Base-by-base conservation (phyloP, 2,888 invertebrate genomes). In the Yponomeuta cagnagella region DNA sequence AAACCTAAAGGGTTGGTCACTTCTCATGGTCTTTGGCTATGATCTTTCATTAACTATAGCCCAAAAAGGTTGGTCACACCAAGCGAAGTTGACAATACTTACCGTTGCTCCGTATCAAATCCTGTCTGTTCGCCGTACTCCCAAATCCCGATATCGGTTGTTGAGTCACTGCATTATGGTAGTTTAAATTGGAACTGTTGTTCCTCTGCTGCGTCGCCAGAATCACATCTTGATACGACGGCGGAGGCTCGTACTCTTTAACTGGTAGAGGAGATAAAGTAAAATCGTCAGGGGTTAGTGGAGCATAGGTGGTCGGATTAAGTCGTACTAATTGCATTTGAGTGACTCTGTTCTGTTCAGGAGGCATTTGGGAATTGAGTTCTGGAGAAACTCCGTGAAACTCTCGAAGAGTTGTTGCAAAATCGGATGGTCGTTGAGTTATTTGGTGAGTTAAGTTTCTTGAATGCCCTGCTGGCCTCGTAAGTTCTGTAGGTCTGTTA, bases 161-260 rank as follows among this genome's bases (percentile, higher is more conserved):
- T 10, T 69, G 30, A 12, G 58, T 63, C 10, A 63, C 15, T 10
- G 15, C 33, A 69, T 15, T 58, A 15, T 30, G 31, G 6, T 69
- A n/a, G 6, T 52, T 10, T 6, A 30, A 1, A 8, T 30, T 30
- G 6, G 12, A 9, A 8, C 67, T n/a, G 33, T 23, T 37, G 37
- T 67, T n/a, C 4, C 33, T 12, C 37, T 67, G 67, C n/a, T n/a
- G 30, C 37, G 37, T 31, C 10, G 43, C 31, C 33, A 64, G 10
- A 23, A 31, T 64, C n/a, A 23, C 30, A 9, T 64, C 30, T 23
- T 73, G 72, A 58, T 90, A 90, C 0, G 90, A 84, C 0, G 90
- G 90, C 0, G 90, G 90, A 0, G 88, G 89, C 33, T 84, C 82
- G 63, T 84, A 86, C 23, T 86, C 81, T 0, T 80, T 77, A 1